Evolutionary conservation across 2,888 invertebrate genomes (phyloP).

Genomic region (Chaetoderma sp.): DNA sequence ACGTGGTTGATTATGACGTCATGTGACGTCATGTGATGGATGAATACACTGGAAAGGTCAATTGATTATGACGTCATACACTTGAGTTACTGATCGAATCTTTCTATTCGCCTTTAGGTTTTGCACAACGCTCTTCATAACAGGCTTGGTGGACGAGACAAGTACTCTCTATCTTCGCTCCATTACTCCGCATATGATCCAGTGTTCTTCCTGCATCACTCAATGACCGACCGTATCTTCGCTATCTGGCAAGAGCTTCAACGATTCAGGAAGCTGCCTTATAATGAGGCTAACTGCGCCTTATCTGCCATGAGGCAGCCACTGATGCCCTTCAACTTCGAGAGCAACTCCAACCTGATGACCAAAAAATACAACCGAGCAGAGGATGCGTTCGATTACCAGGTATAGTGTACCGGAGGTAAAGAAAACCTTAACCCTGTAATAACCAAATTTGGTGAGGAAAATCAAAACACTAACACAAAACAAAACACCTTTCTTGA

Average conservation of each 20-base stretch:
- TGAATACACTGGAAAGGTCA: too few species aligned
- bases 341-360: conserved; percentile 18
- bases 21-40: too few species aligned
- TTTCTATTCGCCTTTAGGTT: too few species aligned
- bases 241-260: conserved; percentile 33
- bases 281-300: conserved; percentile 23
- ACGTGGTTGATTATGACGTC: too few species aligned
- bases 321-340: conserved; percentile 19
- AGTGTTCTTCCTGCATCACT: conserved; percentile 36
- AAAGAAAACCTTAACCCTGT: too few species aligned
- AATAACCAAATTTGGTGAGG: too few species aligned
- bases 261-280: conserved; percentile 12
- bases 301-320: conserved; percentile 21
- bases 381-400: conserved; percentile 22
- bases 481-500: too few species aligned
- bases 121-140: conserved; percentile 17
- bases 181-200: conserved; percentile 37
- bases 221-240: conserved; percentile 33
- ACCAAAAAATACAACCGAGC: conserved; percentile 19
- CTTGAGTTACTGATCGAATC: too few species aligned
- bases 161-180: conserved; percentile 17
- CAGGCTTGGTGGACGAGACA: conserved; percentile 19
- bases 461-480: too few species aligned
- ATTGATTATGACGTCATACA: too few species aligned
- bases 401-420: too few species aligned